Conservation (phyloP, 2,113 vertebrate genomes). For the Tretioscincus oriximinensis region DNA sequence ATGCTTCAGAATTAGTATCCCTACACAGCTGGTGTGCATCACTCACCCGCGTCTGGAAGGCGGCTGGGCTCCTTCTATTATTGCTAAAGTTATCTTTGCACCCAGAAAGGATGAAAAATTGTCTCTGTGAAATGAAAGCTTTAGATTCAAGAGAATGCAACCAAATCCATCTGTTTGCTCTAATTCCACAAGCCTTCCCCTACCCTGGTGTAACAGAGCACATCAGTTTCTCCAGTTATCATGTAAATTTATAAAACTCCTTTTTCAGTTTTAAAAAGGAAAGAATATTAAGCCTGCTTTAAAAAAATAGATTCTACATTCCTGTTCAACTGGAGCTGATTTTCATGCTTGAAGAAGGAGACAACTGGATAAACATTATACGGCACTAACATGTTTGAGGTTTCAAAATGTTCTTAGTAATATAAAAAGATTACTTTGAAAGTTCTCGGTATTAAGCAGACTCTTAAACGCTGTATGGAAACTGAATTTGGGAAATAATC, state of each 20-base stretch:
- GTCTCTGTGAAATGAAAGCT: not conserved
- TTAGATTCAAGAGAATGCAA: slow-evolving; percentile 13
- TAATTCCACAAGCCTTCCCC: not conserved
- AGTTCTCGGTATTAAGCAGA: slow-evolving; percentile 2
- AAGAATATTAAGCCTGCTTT: not conserved
- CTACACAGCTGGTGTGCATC: not conserved
- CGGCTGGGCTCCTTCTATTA: not conserved
- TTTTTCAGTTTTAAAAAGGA: not conserved
- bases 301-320: slow-evolving; percentile 10
- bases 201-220: not conserved
- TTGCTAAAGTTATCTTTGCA: slow-evolving; percentile 17
- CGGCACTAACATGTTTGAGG: slow-evolving; percentile 1
- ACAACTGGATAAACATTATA: not conserved
- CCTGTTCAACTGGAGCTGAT: not conserved
- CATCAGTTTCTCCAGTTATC: not conserved
- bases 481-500: not conserved
- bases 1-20: not conserved
- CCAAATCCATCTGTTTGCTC: slow-evolving; percentile 10
- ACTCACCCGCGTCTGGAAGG: slow-evolving; percentile 8
- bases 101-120: not conserved
- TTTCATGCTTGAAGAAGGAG: not conserved
- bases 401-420: not conserved
- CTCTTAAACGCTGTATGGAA: not conserved
- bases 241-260: slow-evolving; percentile 10
- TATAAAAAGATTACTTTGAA: not conserved